Evolutionary conservation across 2,113 vertebrate genomes (phyloP).

Genomic region (Solea solea): DNA sequence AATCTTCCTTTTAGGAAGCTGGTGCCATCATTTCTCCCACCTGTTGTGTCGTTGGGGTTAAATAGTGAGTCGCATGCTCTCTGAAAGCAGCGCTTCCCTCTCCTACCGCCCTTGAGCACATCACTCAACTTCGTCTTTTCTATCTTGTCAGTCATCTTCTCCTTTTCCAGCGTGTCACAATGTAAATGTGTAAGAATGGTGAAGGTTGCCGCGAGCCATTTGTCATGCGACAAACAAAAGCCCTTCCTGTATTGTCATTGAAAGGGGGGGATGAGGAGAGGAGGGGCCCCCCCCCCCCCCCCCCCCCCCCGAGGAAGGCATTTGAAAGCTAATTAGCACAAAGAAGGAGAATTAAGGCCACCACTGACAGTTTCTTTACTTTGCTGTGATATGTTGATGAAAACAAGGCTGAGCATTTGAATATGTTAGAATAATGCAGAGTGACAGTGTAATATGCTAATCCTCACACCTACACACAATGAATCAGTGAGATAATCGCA

Average conservation of each 20-base stretch:
- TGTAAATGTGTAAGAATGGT: constrained; percentile 46
- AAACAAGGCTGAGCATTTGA: constrained; percentile 35
- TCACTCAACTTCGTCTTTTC: constrained; percentile 13
- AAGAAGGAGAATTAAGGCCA: constrained; percentile 42
- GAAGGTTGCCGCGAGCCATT: constrained; percentile 53
- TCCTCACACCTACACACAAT: neutral
- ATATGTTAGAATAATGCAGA: constrained; percentile 13
- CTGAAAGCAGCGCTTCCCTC: neutral
- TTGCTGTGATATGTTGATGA: constrained; percentile 27
- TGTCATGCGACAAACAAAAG: constrained; percentile 72
- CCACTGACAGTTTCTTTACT: constrained; percentile 37
- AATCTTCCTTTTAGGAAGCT: too few species aligned
- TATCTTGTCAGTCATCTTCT: constrained; percentile 53
- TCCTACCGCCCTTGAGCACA: constrained; percentile 18
- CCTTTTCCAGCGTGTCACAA: constrained; percentile 33
- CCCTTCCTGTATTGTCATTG: constrained; percentile 66
- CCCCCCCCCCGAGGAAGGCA: constrained; percentile 6
- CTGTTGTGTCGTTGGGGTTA: neutral
- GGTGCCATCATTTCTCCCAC: too few species aligned
- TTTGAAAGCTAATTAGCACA: constrained; percentile 62
- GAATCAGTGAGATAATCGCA: neutral
- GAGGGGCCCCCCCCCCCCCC: neutral
- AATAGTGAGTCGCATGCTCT: neutral
- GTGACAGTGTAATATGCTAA: constrained; percentile 17
- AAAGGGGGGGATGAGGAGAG: constrained; percentile 15